These are phyloP conservation scores for Gymnoscopelus braueri DNA, from an alignment of 2,797 vertebrate species.

Conservation along the genomic window DNA sequence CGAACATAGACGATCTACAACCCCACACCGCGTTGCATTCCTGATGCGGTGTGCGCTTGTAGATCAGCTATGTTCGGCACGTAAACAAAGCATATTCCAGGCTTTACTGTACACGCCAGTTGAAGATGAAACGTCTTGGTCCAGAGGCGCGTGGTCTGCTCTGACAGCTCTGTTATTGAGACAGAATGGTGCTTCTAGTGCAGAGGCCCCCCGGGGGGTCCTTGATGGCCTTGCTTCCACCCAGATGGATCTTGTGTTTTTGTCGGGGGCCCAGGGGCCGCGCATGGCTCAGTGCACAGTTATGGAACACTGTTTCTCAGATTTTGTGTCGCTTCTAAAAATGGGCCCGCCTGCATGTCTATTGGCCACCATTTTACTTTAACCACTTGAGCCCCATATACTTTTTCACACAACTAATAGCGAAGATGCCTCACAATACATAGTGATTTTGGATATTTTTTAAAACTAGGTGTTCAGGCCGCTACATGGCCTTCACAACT, in stretches of 20 bases:
- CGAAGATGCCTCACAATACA: too few relatives aligned
- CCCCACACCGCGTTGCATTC: too few relatives aligned
- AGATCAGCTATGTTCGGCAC: too few relatives aligned
- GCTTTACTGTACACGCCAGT: constrained; percentile 31
- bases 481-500: too few relatives aligned
- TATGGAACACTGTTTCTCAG: constrained; percentile 20
- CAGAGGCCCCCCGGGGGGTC: constrained; percentile 38
- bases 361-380: constrained; percentile 26
- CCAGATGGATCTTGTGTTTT: not conserved
- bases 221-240: not conserved
- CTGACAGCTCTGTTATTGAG: constrained; percentile 70
- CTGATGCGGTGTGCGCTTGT: too few relatives aligned
- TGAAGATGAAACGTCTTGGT: constrained; percentile 49
- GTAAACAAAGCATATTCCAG: too few relatives aligned
- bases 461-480: too few relatives aligned
- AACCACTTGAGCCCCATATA: too few relatives aligned
- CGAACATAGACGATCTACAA: too few relatives aligned
- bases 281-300: not conserved
- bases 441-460: too few relatives aligned
- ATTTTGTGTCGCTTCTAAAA: not conserved
- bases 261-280: constrained; percentile 1
- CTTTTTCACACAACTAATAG: too few relatives aligned
- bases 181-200: constrained; percentile 64
- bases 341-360: not conserved
- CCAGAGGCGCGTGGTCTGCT: constrained; percentile 47